Evolutionary conservation across 1,140 invertebrate species (phyloP).

Genomic region (Psilanteris sp.): DNA sequence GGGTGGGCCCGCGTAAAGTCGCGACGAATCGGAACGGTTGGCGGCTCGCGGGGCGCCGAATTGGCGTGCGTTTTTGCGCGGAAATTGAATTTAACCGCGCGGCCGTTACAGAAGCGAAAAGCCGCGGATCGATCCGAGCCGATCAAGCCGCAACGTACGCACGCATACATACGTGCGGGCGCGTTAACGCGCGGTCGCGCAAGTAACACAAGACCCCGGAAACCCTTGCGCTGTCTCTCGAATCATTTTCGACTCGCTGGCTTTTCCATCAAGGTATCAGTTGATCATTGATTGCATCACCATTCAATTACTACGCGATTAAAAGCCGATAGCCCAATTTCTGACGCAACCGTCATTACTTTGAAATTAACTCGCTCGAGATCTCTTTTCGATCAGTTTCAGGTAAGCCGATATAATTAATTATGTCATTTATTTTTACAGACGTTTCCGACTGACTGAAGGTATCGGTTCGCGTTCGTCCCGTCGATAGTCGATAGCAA

Average conservation of each 20-base stretch:
- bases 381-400: no score
- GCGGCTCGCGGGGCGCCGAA: neutral
- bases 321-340: constrained; percentile 24
- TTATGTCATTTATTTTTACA: no score
- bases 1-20: neutral
- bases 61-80: neutral
- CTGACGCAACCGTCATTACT: neutral
- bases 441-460: no score
- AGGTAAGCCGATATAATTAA: no score
- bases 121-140: constrained; percentile 19
- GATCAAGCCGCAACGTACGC: constrained; percentile 13
- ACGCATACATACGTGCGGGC: neutral
- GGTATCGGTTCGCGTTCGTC: no score
- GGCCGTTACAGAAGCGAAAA: constrained; percentile 13
- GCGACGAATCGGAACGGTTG: neutral
- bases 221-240: constrained; percentile 36
- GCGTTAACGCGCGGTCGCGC: constrained; percentile 26
- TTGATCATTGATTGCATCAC: constrained; percentile 29
- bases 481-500: no score
- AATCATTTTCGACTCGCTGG: constrained; percentile 48
- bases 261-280: constrained; percentile 46
- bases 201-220: constrained; percentile 45
- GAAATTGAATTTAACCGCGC: constrained; percentile 7
- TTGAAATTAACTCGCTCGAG: no score
- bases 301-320: constrained; percentile 25